Base-by-base conservation (phyloP, 2,797 vertebrate genomes). In the Sebastiscus albofasciatus region DNA sequence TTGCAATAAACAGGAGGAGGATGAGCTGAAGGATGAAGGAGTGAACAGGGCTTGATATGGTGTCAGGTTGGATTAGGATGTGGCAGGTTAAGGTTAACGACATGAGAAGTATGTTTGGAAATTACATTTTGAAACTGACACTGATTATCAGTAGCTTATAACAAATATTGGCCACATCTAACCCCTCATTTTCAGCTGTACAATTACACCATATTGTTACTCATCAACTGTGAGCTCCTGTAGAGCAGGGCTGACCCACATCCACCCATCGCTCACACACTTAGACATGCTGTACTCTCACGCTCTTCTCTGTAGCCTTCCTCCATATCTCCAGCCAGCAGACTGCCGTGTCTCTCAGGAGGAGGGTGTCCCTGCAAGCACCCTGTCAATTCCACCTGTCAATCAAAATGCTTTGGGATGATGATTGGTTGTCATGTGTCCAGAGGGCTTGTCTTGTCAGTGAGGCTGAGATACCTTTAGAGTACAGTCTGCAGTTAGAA, bases 251-350 rank as follows among this genome's bases (percentile, higher is more conserved):
- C 62, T 73, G 61, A 80, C 39, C 80, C 55, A 61, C 79, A 68
- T 78, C 76, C 64, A 56, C 79, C 79, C 77, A 18, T 79, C 70
- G 24, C 0, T 85, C 70, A 46, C 71, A 55, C 61, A 66, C 67
- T 54, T 8, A 46, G 31, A 82, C 77, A 3, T 56, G 72, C 69
- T 70, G 34, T 72, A 64, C 66, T 54, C 14, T 73, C 62, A 36
- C 61, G 31, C 54, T 65, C 59, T 78, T 77, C 56, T 68, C 52
- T 22, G 20, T 80, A 76, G 75, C 80, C 84, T 80, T 79, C 74
- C 81, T 83, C 70, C 87, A 33, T 90, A 93, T 93, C 92, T 90
- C 34, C 82, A 83, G 72, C 79, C 81, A 60, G 80, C 89, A 92
- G 87, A 85, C 84, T 46, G 61, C 78, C 31, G 0, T 22, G 68